Conservation (phyloP, 1,140 invertebrate species). For the Drosophila sturtevanti region DNA sequence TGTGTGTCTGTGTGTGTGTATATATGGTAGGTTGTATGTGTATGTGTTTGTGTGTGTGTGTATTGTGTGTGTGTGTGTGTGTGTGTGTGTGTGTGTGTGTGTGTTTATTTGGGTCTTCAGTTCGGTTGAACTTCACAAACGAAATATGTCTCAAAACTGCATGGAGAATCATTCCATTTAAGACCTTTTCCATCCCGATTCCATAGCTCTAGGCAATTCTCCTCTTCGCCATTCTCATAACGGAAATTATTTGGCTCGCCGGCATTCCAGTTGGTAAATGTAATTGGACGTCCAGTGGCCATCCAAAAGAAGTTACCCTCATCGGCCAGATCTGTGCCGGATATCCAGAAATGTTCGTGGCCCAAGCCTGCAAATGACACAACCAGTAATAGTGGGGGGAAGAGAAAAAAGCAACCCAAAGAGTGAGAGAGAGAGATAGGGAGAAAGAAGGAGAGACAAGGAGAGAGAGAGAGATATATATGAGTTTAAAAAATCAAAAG, state of each 20-base stretch:
- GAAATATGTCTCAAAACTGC: constrained; percentile 95
- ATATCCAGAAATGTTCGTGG: constrained; percentile 96
- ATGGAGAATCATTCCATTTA: constrained; percentile 96
- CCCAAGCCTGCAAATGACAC: constrained; percentile 86
- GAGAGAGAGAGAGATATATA: not conserved
- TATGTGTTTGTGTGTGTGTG: too few species aligned
- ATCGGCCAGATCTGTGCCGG: constrained; percentile 94
- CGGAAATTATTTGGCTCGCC: constrained; percentile 95
- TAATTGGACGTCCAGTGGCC: constrained; percentile 93
- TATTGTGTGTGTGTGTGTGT: too few species aligned
- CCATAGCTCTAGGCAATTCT: constrained; percentile 95
- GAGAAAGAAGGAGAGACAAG: constrained; percentile 3
- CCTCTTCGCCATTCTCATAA: constrained; percentile 96
- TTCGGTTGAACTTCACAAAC: constrained; percentile 91
- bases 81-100: too few species aligned
- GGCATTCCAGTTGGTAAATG: constrained; percentile 96
- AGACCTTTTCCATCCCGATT: constrained; percentile 95
- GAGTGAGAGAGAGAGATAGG: not conserved
- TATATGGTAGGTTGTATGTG: too few species aligned
- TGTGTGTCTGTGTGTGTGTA: too few species aligned
- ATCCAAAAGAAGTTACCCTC: constrained; percentile 96
- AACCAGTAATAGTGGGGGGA: not conserved
- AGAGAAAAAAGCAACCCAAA: not conserved
- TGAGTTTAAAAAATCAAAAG: constrained; percentile 1
- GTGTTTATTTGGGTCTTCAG: constrained; percentile 21